Evolutionary conservation across 2,113 vertebrate genomes (phyloP).

Genomic region (Chloebia gouldiae): DNA sequence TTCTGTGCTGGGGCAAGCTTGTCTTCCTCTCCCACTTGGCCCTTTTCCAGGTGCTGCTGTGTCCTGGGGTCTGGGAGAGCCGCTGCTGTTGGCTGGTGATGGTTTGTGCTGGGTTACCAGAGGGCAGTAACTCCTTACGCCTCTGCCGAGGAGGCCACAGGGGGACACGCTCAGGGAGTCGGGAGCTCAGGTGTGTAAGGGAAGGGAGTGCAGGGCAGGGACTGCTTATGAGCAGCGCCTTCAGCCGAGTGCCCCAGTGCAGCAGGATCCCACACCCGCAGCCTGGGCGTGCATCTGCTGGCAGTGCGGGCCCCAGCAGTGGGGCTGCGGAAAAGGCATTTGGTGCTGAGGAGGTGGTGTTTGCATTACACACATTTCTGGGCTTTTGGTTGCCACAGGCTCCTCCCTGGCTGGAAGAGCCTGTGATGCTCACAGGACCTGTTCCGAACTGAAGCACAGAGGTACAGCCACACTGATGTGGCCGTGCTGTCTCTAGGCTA

Average conservation of each 20-base stretch:
- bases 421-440: background rate
- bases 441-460: background rate
- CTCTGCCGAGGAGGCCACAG: accelerated
- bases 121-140: background rate
- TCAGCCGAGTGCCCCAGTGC: too few relatives aligned
- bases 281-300: accelerated
- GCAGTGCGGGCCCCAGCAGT: background rate
- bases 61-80: accelerated
- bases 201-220: background rate
- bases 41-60: background rate
- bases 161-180: accelerated
- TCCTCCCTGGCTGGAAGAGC: background rate
- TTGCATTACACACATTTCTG: background rate
- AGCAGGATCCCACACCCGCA: background rate
- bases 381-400: accelerated
- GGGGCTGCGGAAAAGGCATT: background rate
- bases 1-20: background rate
- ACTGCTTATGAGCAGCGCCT: background rate
- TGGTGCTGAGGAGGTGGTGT: background rate
- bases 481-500: background rate
- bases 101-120: background rate
- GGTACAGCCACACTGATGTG: accelerated
- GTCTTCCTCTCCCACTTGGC: background rate
- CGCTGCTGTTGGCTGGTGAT: accelerated
- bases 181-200: background rate